These are phyloP conservation scores for Darevskia mixta DNA, from an alignment of 2,797 vertebrate species.

Conservation along the genomic window DNA sequence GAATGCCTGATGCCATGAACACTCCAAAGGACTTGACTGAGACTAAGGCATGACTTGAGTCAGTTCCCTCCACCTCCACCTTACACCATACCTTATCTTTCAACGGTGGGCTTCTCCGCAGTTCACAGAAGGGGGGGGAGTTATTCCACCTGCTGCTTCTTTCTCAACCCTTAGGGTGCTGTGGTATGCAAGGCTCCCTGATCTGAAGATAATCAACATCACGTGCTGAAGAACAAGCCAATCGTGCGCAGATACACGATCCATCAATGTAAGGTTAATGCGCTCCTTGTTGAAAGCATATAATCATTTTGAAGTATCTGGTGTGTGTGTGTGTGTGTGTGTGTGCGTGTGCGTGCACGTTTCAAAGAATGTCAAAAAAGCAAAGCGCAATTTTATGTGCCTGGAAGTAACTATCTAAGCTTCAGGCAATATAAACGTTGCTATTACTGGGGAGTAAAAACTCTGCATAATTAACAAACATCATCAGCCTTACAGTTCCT, in stretches of 20 bases:
- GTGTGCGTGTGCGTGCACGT: conserved; percentile 57
- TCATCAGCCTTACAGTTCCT: conserved; percentile 95
- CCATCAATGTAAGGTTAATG: conserved; percentile 86
- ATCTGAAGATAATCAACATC: conserved; percentile 81
- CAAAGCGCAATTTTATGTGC: conserved; percentile 87
- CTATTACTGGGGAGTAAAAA: conserved; percentile 94
- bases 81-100: conserved; percentile 19
- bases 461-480: conserved; percentile 97
- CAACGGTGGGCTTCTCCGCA: conserved; percentile 37
- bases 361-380: conserved; percentile 80
- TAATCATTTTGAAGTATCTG: conserved; percentile 84
- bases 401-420: conserved; percentile 92
- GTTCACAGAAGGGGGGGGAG: conserved; percentile 31
- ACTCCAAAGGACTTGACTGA: neutral
- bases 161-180: conserved; percentile 40
- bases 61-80: neutral
- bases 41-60: neutral
- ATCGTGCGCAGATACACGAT: conserved; percentile 81
- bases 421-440: conserved; percentile 91
- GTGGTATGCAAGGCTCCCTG: conserved; percentile 46
- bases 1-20: neutral
- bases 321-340: conserved; percentile 74
- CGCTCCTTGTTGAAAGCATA: conserved; percentile 81
- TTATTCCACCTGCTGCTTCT: conserved; percentile 53
- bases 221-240: conserved; percentile 84